A percentile compares a stretch with the other conserved stretches of the same genome.
Conservation (phyloP, 2,888 invertebrate genomes). For the Heliconius charithonia region DNA sequence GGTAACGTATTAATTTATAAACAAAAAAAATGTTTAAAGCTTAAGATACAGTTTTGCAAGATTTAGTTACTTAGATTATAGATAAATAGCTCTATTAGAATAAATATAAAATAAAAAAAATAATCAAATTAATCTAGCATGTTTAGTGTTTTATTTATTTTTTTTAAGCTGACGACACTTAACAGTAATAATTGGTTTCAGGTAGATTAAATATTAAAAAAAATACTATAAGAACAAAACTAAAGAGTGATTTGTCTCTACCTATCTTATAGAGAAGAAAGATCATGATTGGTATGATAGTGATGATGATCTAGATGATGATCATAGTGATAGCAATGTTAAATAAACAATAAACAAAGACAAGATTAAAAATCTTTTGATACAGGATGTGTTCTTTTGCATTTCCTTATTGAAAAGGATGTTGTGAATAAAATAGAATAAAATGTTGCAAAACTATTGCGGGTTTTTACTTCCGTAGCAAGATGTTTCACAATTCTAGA, state of each 20-base stretch:
- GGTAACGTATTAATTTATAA: not conserved
- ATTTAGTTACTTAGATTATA: too few relatives aligned
- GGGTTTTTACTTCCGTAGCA: slow-evolving; percentile 13
- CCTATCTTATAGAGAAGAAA: too few relatives aligned
- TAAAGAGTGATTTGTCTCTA: too few relatives aligned
- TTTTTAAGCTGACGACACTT: too few relatives aligned
- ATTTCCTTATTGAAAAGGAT: slow-evolving; percentile 39
- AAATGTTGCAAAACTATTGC: slow-evolving; percentile 37
- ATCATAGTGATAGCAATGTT: not conserved
- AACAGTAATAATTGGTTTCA: too few relatives aligned
- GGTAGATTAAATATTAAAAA: too few relatives aligned
- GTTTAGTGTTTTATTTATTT: too few relatives aligned
- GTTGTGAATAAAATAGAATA: slow-evolving; percentile 43
- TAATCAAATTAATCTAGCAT: too few relatives aligned
- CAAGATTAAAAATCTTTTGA: slow-evolving; percentile 4
- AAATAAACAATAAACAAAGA: not conserved
- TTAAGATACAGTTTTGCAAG: too few relatives aligned
- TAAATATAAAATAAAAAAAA: too few relatives aligned
- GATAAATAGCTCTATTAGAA: too few relatives aligned
- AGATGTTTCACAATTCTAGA: slow-evolving; percentile 37
- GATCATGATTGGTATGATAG: not conserved
- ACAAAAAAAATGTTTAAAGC: not conserved
- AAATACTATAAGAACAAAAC: too few relatives aligned
- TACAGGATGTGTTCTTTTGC: slow-evolving; percentile 25
- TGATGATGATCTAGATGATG: not conserved